Conservation (phyloP, 2,888 invertebrate species). For the Ormyrus thymus region DNA sequence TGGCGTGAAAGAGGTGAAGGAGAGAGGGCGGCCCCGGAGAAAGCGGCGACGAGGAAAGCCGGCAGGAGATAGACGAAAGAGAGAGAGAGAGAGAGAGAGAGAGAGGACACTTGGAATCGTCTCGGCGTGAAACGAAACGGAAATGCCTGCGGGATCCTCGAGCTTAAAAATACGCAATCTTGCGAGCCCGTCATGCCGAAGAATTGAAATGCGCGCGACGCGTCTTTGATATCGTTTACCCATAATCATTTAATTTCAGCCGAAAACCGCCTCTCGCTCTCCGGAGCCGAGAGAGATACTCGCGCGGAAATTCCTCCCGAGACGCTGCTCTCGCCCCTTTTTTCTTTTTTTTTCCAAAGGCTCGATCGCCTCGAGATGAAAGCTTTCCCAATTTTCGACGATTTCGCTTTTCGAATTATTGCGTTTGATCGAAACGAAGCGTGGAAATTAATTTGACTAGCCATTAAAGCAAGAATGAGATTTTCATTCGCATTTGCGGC, state of each 20-base stretch:
- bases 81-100: conserved; percentile 26
- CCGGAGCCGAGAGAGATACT: conserved; percentile 46
- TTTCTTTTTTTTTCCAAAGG: neutral
- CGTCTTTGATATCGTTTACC: conserved; percentile 75
- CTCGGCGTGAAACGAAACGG: conserved; percentile 73
- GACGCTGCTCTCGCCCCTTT: conserved; percentile 33
- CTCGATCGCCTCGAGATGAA: no score
- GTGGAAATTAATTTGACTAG: no score
- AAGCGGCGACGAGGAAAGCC: conserved; percentile 1
- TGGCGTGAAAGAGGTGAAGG: conserved; percentile 51
- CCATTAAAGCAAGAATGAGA: no score
- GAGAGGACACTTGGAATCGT: conserved; percentile 25
- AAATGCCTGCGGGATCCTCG: conserved; percentile 65
- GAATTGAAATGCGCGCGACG: conserved; percentile 72
- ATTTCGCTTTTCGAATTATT: no score
- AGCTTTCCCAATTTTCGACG: no score
- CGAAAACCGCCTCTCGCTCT: conserved; percentile 58
- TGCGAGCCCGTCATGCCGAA: conserved; percentile 74
- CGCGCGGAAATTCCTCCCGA: conserved; percentile 27
- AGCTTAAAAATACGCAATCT: conserved; percentile 76
- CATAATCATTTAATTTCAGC: conserved; percentile 75
- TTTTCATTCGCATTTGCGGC: no score
- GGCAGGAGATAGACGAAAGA: conserved; percentile 13
- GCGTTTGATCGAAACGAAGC: no score
- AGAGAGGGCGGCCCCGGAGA: conserved; percentile 7